Percentiles rank a stretch among this genome's conserved stretches.
These are phyloP conservation scores for Anoplolepis gracilipes DNA, from an alignment of 1,140 invertebrate species.

Conservation along the genomic window DNA sequence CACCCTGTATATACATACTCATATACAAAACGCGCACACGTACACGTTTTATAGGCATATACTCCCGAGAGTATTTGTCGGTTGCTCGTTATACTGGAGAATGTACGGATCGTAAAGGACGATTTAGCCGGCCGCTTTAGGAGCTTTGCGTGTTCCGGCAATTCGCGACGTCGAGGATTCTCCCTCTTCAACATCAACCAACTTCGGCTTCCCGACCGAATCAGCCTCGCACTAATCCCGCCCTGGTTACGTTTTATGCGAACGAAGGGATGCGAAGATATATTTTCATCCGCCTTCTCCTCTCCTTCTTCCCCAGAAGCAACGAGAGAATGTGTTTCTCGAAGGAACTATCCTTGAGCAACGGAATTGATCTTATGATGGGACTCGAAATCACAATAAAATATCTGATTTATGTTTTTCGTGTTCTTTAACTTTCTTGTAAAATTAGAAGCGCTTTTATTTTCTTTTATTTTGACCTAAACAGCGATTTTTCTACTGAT, in stretches of 20 bases:
- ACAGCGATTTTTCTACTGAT: too few relatives aligned
- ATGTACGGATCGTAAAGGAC: neutral
- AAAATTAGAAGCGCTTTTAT: neutral
- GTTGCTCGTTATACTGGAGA: neutral
- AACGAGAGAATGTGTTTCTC: slow-evolving; percentile 46
- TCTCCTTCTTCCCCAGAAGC: neutral
- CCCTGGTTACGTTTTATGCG: slow-evolving; percentile 32
- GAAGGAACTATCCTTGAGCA: neutral
- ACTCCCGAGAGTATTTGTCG: neutral
- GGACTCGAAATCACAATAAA: slow-evolving; percentile 20
- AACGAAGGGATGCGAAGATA: neutral
- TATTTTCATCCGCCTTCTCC: slow-evolving; percentile 3
- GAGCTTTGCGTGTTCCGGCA: slow-evolving; percentile 4
- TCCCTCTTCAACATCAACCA: neutral
- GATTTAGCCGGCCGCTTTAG: neutral
- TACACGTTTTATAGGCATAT: neutral
- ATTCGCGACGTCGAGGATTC: neutral
- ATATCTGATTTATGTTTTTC: slow-evolving; percentile 8
- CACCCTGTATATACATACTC: too few relatives aligned
- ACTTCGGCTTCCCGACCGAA: slow-evolving; percentile 8
- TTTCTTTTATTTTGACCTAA: neutral
- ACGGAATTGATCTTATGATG: slow-evolving; percentile 28
- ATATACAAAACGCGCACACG: neutral
- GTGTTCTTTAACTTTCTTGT: neutral
- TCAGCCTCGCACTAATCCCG: slow-evolving; percentile 43